Evolutionary conservation across 2,888 invertebrate species (phyloP).

Genomic region (Pterostichus niger): DNA sequence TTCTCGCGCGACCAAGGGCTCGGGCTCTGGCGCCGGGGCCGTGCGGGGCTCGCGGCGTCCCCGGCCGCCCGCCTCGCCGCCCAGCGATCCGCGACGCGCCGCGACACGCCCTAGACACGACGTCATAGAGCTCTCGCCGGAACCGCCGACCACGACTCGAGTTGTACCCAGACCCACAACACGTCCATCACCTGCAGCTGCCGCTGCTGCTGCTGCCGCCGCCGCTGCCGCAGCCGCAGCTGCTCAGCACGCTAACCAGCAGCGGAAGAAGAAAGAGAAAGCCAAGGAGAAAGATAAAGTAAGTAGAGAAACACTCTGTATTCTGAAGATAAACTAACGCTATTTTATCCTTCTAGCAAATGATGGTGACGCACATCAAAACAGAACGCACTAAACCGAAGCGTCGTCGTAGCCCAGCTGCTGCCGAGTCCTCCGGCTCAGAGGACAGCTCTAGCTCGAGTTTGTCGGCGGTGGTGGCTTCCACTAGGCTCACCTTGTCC

Average conservation of each 20-base stretch:
- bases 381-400: slow-evolving; percentile 74
- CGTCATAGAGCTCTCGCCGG: slow-evolving; percentile 74
- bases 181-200: not conserved
- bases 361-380: slow-evolving; percentile 74
- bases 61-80: slow-evolving; percentile 67
- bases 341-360: not conserved
- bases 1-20: slow-evolving; percentile 73
- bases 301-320: not conserved
- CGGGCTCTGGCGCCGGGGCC: slow-evolving; percentile 77
- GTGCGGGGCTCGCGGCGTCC: slow-evolving; percentile 78
- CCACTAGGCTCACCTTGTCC: slow-evolving; percentile 86
- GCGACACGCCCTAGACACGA: slow-evolving; percentile 80
- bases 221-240: not conserved
- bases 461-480: slow-evolving; percentile 82
- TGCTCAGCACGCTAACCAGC: not conserved
- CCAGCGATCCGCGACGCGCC: slow-evolving; percentile 78
- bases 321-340: not conserved
- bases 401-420: slow-evolving; percentile 77
- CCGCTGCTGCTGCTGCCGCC: not conserved
- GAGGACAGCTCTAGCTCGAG: slow-evolving; percentile 82
- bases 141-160: not conserved
- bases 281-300: slow-evolving; percentile 49
- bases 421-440: slow-evolving; percentile 81
- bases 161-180: slow-evolving; percentile 12
- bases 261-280: slow-evolving; percentile 17